A percentile compares a stretch with the other conserved stretches of the same genome.
These are phyloP conservation scores for Aplodontia rufa DNA, from an alignment of 2,113 vertebrate species.

Conservation along the genomic window DNA sequence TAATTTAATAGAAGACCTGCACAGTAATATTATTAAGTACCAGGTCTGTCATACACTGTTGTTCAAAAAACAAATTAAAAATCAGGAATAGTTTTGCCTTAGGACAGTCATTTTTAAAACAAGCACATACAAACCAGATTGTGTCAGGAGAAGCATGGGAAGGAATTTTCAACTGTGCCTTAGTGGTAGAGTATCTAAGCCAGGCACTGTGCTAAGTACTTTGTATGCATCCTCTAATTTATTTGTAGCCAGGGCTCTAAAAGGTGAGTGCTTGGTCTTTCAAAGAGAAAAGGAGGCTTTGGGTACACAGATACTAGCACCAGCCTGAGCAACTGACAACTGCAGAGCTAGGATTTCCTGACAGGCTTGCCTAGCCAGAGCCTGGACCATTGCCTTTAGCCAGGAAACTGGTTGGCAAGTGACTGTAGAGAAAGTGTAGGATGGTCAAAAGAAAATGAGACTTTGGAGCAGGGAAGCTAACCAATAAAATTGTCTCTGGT, in stretches of 20 bases:
- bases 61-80: not conserved
- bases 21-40: not conserved
- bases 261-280: not conserved
- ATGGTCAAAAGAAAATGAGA: not conserved
- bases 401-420: not conserved
- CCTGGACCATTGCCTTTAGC: not conserved
- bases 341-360: not conserved
- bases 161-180: not conserved
- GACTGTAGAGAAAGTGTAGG: not conserved
- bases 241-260: not conserved
- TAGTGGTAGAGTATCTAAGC: not conserved
- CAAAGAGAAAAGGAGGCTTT: not conserved
- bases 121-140: not conserved
- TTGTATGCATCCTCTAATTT: fast-evolving
- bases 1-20: not conserved
- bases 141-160: not conserved
- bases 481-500: not conserved
- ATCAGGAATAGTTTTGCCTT: not conserved
- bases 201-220: not conserved
- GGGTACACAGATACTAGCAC: not conserved
- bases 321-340: not conserved
- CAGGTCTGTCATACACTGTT: not conserved
- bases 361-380: not conserved
- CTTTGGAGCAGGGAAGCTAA: not conserved
- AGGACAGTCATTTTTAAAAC: not conserved